Evolutionary conservation across 2,888 invertebrate genomes (phyloP), one percentile per base, ranked within the genome.

Genomic region (Drosophila sordidapex): DNA sequence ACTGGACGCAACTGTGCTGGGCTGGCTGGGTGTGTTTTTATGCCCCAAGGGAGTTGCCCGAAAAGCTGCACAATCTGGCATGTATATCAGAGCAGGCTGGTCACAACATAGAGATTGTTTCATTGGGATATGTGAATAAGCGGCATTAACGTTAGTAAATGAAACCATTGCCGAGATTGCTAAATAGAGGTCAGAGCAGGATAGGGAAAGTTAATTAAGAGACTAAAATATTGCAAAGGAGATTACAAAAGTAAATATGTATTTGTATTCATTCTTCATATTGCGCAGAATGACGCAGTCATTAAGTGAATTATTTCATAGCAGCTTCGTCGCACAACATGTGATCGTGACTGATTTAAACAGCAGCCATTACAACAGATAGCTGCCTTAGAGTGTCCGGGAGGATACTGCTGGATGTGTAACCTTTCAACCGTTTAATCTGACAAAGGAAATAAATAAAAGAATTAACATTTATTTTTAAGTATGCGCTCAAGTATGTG

Each of bases 391-490:
- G 31, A 49, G 49, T 13, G 33, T 54, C 33, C 27, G 38, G 60
- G 56, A 53, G 66, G 65, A 79, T 69, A n/a, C 49, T 53, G 36
- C 43, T 48, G 59, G 53, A 15, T 53, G 70, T 58, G 76, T 87
- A 84, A 84, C 84, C 84, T 89, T 84, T 87, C 86, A 90, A 86
- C 90, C 78, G 82, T 90, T 90, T 90, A 90, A 87, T 82, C 87
- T 90, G 90, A 90, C 89, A 90, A 88, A 80, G 83, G 87, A 90
- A 90, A 87, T 87, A 87, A 87, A 90, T 87, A 87, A 87, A 90
- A 88, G 87, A 89, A 90, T 87, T 87, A 88, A 90, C 90, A 86
- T 87, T 87, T 87, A 90, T 83, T 88, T 88, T 90, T 70, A 90
- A 88, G 90, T 83, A 87, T 87, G 76, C 79, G 76, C 74, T 66